Conservation (phyloP, 2,797 vertebrate genomes). For the Pachyuromys duprasi region DNA sequence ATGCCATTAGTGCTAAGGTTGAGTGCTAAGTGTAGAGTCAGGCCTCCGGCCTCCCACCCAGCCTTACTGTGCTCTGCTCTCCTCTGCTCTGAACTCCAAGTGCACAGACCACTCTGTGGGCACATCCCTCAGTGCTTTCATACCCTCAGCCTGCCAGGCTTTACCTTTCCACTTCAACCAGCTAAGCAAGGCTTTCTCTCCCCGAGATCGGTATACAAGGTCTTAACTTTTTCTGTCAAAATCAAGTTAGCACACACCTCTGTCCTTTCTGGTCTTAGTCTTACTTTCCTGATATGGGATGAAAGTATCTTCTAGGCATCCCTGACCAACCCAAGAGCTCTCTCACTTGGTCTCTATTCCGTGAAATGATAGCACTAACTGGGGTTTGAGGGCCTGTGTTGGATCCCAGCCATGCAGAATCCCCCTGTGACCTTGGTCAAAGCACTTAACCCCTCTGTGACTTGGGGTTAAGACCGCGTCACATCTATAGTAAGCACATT, state of each 20-base stretch:
- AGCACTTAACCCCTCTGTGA: background rate
- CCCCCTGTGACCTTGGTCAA: background rate
- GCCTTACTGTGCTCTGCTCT: background rate
- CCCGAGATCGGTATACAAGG: background rate
- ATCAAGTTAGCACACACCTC: background rate
- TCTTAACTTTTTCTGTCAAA: background rate
- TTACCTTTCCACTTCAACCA: background rate
- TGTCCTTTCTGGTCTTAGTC: background rate
- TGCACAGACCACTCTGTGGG: background rate
- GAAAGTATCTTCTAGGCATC: constrained; percentile 1
- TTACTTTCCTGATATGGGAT: background rate
- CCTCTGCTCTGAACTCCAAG: background rate
- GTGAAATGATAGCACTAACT: background rate
- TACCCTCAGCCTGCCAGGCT: background rate
- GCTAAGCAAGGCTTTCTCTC: background rate
- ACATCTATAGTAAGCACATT: background rate
- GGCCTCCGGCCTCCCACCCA: too few species aligned
- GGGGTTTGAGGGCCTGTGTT: background rate
- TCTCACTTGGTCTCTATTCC: background rate
- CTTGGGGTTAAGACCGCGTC: background rate
- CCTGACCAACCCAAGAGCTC: background rate
- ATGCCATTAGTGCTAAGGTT: background rate
- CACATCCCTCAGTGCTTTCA: background rate
- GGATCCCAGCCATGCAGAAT: background rate
- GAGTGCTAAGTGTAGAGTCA: background rate